phyloP scores from a whole-genome alignment of 2,797 vertebrate species.

The Sparus aurata region DNA sequence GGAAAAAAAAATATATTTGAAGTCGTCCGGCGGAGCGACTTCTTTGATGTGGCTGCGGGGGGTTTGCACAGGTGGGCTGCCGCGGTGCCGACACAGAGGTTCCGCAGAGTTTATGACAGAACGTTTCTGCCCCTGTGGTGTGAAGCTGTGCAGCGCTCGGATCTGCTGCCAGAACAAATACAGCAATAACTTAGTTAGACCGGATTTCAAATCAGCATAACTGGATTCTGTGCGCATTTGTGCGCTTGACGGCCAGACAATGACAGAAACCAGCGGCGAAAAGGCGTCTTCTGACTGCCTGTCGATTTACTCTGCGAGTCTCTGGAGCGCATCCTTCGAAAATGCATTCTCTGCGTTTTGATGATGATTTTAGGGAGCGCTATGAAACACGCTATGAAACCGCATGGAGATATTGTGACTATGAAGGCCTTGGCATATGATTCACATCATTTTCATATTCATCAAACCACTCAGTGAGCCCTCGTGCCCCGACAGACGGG shows the following conservation, averaged over 20 bases:
- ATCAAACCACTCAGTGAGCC: too few species aligned
- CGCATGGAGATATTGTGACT: too few species aligned
- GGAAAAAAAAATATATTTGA: slow-evolving; percentile 47
- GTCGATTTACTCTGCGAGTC: too few species aligned
- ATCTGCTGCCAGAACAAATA: slow-evolving; percentile 44
- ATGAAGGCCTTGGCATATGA: too few species aligned
- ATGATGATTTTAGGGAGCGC: too few species aligned
- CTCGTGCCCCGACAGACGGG: too few species aligned
- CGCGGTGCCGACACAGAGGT: slow-evolving; percentile 30
- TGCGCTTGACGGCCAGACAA: not conserved
- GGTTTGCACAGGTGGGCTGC: slow-evolving; percentile 67
- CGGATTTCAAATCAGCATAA: slow-evolving; percentile 2
- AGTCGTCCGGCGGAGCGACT: slow-evolving; percentile 19
- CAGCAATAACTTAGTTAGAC: slow-evolving; percentile 5
- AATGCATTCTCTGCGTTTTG: too few species aligned
- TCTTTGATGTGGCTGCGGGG: slow-evolving; percentile 61
- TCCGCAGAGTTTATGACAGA: slow-evolving; percentile 48
- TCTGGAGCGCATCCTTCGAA: too few species aligned
- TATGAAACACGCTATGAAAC: too few species aligned
- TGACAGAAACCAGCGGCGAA: too few species aligned
- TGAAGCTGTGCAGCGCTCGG: slow-evolving; percentile 17
- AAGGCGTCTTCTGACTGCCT: too few species aligned
- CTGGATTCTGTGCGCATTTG: not conserved
- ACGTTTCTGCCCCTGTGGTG: slow-evolving; percentile 6
- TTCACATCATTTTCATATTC: too few species aligned